Percentiles rank a stretch among this genome's conserved stretches.
phyloP scores from a whole-genome alignment of 2,888 invertebrate genomes.

The Heliconius erato region DNA sequence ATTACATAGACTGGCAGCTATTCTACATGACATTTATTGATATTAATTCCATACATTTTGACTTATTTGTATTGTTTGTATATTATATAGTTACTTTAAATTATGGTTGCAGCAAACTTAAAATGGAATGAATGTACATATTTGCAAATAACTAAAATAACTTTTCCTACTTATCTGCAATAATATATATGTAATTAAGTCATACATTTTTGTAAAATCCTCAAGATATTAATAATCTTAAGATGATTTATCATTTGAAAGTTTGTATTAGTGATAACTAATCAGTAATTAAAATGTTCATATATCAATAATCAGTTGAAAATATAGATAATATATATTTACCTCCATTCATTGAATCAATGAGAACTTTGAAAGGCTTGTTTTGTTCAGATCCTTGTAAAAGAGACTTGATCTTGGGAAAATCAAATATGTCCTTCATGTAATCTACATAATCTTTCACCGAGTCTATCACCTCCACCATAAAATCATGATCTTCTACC shows the following conservation, averaged over 20 bases:
- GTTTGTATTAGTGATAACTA: background rate
- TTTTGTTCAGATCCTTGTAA: constrained; percentile 89
- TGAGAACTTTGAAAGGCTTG: constrained; percentile 92
- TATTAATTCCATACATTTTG: too few species aligned
- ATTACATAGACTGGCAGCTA: too few species aligned
- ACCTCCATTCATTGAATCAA: constrained; percentile 98
- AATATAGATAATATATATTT: constrained; percentile 50
- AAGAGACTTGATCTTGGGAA: constrained; percentile 90
- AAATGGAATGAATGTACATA: too few species aligned
- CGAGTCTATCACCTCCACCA: constrained; percentile 95
- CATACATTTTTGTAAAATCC: background rate
- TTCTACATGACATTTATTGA: too few species aligned
- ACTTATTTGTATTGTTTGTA: too few species aligned
- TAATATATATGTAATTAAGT: too few species aligned
- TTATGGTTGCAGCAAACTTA: too few species aligned
- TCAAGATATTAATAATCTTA: background rate
- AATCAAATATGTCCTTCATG: constrained; percentile 99
- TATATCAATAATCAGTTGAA: background rate
- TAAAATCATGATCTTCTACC: constrained; percentile 90
- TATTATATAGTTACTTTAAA: too few species aligned
- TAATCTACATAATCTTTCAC: constrained; percentile 94
- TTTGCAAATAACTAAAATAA: too few species aligned
- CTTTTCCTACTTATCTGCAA: too few species aligned
- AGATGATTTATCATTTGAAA: background rate
- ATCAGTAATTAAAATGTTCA: background rate